Evolutionary conservation across 2,888 invertebrate species (phyloP).

Genomic region (Eugnorisma glareosa): DNA sequence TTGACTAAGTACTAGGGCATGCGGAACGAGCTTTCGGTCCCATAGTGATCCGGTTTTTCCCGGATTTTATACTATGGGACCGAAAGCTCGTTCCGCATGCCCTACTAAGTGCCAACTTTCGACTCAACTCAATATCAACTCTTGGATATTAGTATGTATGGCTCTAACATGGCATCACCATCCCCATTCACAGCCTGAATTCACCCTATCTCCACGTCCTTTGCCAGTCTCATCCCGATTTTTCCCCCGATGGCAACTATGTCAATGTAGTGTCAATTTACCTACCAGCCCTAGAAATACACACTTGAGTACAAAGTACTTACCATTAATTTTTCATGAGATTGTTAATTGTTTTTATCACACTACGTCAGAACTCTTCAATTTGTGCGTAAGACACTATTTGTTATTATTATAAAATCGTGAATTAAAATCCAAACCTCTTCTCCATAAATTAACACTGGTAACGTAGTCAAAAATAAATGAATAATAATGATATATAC

Average conservation of each 20-base stretch:
- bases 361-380: background rate
- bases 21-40: no score
- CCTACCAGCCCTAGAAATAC: constrained; percentile 1
- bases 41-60: no score
- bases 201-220: no score
- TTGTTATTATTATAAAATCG: constrained; percentile 6
- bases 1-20: background rate
- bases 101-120: background rate
- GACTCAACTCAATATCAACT: no score
- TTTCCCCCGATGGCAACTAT: no score
- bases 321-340: constrained; percentile 12
- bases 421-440: constrained; percentile 5
- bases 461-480: constrained; percentile 7
- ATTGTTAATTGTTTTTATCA: constrained; percentile 15
- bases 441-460: constrained; percentile 23
- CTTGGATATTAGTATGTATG: background rate
- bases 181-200: no score
- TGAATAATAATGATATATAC: constrained; percentile 1
- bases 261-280: background rate
- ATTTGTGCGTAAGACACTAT: background rate
- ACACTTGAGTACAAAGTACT: background rate
- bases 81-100: no score
- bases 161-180: background rate
- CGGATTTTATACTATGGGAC: no score
- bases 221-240: no score